Base-by-base conservation (phyloP, 2,113 vertebrate genomes). In the Myocastor coypus region DNA sequence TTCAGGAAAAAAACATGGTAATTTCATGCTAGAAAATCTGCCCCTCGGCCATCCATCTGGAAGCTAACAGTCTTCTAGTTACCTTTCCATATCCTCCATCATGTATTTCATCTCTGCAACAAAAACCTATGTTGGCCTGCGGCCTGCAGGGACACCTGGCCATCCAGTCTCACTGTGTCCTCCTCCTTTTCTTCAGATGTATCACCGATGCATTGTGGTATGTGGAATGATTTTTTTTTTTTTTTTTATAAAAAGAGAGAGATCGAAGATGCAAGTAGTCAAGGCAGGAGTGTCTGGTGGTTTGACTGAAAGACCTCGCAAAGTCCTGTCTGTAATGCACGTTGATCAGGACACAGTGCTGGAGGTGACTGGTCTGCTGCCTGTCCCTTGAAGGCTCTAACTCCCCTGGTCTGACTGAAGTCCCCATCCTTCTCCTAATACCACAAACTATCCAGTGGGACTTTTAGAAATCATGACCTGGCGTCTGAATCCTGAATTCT, bases 21-120 rank as follows among this genome's bases (percentile, higher is more conserved):
- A 90, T 88, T 89, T 92, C 37, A 52, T 22, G 64, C 52, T 55
- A 88, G 61, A 88, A 97, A 94, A 96, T 95, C 42, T 97, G 42
- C 57, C 95, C 59, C 40, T 50, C 42, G 37, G 80, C 32, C 55
- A 85, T 55, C 87, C 26, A 89, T 89, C 91, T 97, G 90, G 77
- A 95, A 94, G 91, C 83, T 19, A 91, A 64, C 32, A 19, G 77
- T 95, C 93, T 90, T 69, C 19, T 26, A 87, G n/a, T 85, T 34
- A 19, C n/a, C 64, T 94, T 42, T 77, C 57, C 42, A 32, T 7
- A 84, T 64, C 63, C 81, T 87, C 50, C 77, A 12, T 57, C 75
- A 71, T 19, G 32, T 77, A 14, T 50, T n/a, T 94, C 40, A 71
- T 59, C 34, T 59, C n/a, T 68, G 28, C 24, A 85, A 73, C 80